A percentile compares a stretch with the other conserved stretches of the same genome.
Evolutionary conservation across 2,797 vertebrate species (phyloP).

Genomic region (Lithobates pipiens): DNA sequence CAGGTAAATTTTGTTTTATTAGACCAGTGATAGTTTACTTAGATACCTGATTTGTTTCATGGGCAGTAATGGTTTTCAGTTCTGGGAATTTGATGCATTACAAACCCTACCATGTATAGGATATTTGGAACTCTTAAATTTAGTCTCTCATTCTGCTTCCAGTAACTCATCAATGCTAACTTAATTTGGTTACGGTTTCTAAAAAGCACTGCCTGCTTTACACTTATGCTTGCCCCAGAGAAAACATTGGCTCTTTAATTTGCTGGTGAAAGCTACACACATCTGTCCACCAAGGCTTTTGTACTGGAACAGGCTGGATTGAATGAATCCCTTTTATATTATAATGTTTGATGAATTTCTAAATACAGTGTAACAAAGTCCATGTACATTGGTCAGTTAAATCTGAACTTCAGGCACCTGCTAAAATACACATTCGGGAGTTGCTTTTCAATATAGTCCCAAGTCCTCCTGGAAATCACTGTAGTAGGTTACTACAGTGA

Average conservation of each 20-base stretch:
- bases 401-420: too few species aligned
- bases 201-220: slow-evolving; percentile 5
- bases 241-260: slow-evolving; percentile 41
- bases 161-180: slow-evolving; percentile 1
- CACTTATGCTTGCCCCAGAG: slow-evolving; percentile 11
- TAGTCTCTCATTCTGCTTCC: slow-evolving; percentile 8
- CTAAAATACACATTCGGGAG: too few species aligned
- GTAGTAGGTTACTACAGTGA: too few species aligned
- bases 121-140: too few species aligned
- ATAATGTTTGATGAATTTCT: background rate
- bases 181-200: background rate
- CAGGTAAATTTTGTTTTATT: too few species aligned
- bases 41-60: too few species aligned
- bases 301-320: background rate
- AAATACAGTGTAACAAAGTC: background rate
- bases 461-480: too few species aligned
- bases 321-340: slow-evolving; percentile 19
- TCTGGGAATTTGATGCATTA: background rate
- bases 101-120: background rate
- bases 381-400: too few species aligned
- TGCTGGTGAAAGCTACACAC: slow-evolving; percentile 34
- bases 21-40: too few species aligned
- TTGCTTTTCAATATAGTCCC: too few species aligned
- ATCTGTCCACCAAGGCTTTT: slow-evolving; percentile 16
- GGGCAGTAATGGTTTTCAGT: background rate